Evolutionary conservation across 37 sponge, comb jelly and placozoan genomes (phyloP), one percentile per base, ranked within the genome.

Genomic region (Tethya wilhelma): DNA sequence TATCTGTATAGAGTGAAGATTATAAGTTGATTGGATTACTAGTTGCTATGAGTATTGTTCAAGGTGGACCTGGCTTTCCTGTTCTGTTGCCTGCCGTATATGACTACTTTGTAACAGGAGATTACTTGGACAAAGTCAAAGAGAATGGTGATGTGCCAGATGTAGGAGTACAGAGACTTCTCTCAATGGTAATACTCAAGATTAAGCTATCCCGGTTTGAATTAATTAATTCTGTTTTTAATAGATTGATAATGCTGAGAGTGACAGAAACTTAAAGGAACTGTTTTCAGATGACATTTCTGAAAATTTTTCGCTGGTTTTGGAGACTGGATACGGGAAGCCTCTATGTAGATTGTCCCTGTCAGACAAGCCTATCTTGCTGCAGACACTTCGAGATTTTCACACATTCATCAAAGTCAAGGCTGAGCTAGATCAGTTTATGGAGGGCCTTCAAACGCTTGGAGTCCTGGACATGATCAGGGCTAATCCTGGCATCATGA

Each of bases 381-480:
- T 29, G 46, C 6, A 74, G 29, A 25, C 31, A 6, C 22, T 74
- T 4, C 38, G 46, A 30, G 53, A 45, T 53, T 38, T 56, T 19
- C 53, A 49, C 14, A 33, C 38, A 12, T 56, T 44, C 59, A 56
- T 74, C 8, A 45, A 74, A 40, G 12, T 22, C 23, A 74, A 74
- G 58, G 70, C 80, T 37, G 80, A 79, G 67, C 11, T 79, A 25
- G 38, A 60, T 64, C 79, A 78, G 44, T 64, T 78, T 38, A 9
- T 19, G 11, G 58, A 64, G 39, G 80, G 80, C 2, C 58, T 79
- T 2, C 12, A 34, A 32, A 58, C 26, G 1, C 31, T 42, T 9
- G 59, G 70, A 44, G 70, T 79, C 4, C 38, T 66, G 12, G 56
- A 43, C 7, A 67, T 30, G 19, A 55, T 79, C 19, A 49, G 26